Base-by-base conservation (phyloP, 2,113 vertebrate genomes). In the Cathartes aura region DNA sequence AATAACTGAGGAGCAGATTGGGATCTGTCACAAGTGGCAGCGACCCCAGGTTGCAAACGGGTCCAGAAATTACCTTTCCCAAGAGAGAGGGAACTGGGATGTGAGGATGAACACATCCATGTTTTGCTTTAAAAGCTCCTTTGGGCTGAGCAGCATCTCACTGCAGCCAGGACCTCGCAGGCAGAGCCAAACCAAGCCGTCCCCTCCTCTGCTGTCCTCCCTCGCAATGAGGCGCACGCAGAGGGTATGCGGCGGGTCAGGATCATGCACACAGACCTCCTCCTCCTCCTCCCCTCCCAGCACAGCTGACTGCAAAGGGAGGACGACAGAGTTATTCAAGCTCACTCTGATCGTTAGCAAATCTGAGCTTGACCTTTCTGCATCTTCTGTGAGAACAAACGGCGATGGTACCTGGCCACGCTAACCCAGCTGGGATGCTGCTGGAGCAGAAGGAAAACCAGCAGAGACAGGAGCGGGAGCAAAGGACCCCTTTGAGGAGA, bases 221-320 rank as follows among this genome's bases (percentile, higher is more conserved):
- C 76, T 76, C 21, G 2, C 7, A 0, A 29, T 0, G 16, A 82
- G 62, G 40, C 1, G 0, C 9, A 23, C 0, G 1, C 56, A 42
- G 60, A 15, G n/a, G 10, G 62, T 2, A 11, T 1, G 5, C 7
- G 32, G 87, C 0, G 9, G 74, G 79, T 58, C 85, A 55, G 90
- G 59, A 36, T n/a, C 36, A 18, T 0, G 26, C 68, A 19, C 52
- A 4, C 55, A 89, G 40, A 78, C n/a, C 68, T 26, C 5, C 62
- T 15, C 23, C 43, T 55, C 15, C 48, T 16, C 56, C 52, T 52
- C 27, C 36, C 7, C 47, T 60, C 29, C 59, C 9, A 12, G 63
- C 68, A 81, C 5, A 3, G 30, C 19, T 8, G 23, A 16, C 50
- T 21, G 36, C 0, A 0, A 0, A 79, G 59, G n/a, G 59, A 84